Evolutionary conservation across 2,113 vertebrate species (phyloP), one percentile per base, ranked within the genome.

Genomic region (Corythaeola cristata): DNA sequence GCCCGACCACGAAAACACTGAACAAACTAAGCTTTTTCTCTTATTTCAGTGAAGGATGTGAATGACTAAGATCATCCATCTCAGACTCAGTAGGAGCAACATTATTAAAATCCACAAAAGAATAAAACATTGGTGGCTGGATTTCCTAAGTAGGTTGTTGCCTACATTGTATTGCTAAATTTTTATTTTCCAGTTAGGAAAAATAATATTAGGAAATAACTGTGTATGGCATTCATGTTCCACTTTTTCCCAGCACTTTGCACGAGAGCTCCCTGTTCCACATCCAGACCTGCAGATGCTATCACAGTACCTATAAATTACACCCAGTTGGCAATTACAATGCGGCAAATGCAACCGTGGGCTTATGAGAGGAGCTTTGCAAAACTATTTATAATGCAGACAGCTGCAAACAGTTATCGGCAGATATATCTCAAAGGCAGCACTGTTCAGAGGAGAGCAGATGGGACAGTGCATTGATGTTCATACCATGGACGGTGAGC

Each of bases 401-500:
- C 20, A 85, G 80, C 63, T 74, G 87, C 28, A 7, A 60, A 69
- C 33, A 18, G 73, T 23, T 41, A 16, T 3, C 19, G 0, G 64
- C 44, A 56, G 69, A 33, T 9, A 11, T 0, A 8, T 15, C 21
- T 13, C 47, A 17, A 47, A 21, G 55, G 63, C 76, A 62, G 47
- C 82, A 32, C n/a, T 3, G 4, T 2, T 71, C 69, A 1, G 72
- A 44, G 47, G 19, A 62, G 39, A 55, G 66, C 52, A 21, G 67
- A 11, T 2, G 63, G 72, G 84, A 18, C 7, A 0, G 49, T 20
- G 5, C 0, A 0, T 64, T 12, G 35, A 6, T 35, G 45, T 18
- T 71, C 3, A 0, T 10, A 6, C 5, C 13, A 4, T 49, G 17
- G 45, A 62, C 12, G 12, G 41, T 44, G 15, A 53, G 50, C n/a